Conservation (phyloP, 2,797 vertebrate species). For the Lates japonicus region DNA sequence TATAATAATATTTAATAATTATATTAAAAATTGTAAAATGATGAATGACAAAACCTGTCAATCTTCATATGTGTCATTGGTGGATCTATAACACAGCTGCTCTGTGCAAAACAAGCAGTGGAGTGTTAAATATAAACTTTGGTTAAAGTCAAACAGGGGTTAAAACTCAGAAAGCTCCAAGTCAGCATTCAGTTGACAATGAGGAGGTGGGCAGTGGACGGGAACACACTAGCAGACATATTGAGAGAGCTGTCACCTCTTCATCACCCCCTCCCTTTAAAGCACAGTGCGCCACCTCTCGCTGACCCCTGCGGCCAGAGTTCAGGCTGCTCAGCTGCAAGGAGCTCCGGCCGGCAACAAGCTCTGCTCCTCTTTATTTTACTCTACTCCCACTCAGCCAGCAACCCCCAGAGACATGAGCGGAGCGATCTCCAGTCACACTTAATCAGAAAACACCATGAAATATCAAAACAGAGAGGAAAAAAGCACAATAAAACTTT, state of each 20-base stretch:
- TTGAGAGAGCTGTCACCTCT: conserved; percentile 74
- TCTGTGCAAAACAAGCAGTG: conserved; percentile 64
- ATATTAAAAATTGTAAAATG: neutral
- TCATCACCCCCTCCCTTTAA: conserved; percentile 66
- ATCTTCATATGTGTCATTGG: conserved; percentile 56
- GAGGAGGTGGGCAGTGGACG: conserved; percentile 68
- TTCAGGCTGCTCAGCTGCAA: conserved; percentile 70
- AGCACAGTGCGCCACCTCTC: conserved; percentile 74
- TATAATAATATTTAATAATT: too few relatives aligned
- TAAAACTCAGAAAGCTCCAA: conserved; percentile 47
- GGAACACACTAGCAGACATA: conserved; percentile 72
- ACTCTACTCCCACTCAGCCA: conserved; percentile 36
- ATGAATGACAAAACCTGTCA: neutral
- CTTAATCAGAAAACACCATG: conserved; percentile 8
- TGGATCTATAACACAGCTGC: conserved; percentile 44
- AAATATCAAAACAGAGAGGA: conserved; percentile 2
- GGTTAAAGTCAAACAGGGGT: conserved; percentile 75
- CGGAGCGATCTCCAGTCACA: neutral
- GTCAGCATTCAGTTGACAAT: conserved; percentile 68
- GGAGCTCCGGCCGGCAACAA: conserved; percentile 46
- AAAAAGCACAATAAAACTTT: neutral
- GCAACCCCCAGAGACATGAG: conserved; percentile 18
- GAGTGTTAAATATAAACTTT: conserved; percentile 80
- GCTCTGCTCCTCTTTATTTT: conserved; percentile 17
- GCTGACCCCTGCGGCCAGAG: conserved; percentile 76